Percentiles rank a stretch among this genome's conserved stretches.
These are phyloP conservation scores for Acrobasis consociella DNA, from an alignment of 2,888 invertebrate species.

Conservation along the genomic window DNA sequence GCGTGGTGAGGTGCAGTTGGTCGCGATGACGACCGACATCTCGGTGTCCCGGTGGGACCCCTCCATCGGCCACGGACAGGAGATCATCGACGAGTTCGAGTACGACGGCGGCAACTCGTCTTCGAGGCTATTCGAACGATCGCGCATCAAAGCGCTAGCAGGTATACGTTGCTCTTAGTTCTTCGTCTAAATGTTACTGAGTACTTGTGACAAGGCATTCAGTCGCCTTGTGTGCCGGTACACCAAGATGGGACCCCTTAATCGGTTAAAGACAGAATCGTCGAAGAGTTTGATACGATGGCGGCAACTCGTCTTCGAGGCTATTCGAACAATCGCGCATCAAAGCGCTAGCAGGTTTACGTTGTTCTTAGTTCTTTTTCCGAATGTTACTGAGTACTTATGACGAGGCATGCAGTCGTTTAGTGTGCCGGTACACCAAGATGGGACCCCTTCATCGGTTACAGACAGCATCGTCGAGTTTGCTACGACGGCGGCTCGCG, in stretches of 20 bases:
- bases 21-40: conserved; percentile 97
- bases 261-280: conserved; percentile 92
- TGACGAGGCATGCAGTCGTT: too few species aligned
- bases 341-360: conserved; percentile 97
- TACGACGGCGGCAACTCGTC: conserved; percentile 99
- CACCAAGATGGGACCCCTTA: conserved; percentile 89
- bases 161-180: conserved; percentile 82
- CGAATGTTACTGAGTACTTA: neutral
- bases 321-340: conserved; percentile 99
- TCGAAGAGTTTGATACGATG: conserved; percentile 99
- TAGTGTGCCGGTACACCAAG: too few species aligned
- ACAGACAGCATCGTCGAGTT: too few species aligned
- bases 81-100: conserved; percentile 98
- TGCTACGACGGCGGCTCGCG: too few species aligned
- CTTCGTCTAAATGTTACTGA: conserved; percentile 61
- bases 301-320: conserved; percentile 98
- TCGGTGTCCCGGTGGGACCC: conserved; percentile 99
- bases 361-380: neutral
- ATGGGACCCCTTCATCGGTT: too few species aligned
- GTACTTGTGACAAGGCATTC: conserved; percentile 85
- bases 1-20: conserved; percentile 71
- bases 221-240: conserved; percentile 94
- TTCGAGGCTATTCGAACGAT: conserved; percentile 99
- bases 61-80: conserved; percentile 92
- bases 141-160: conserved; percentile 99